Percentiles rank a stretch among this genome's conserved stretches.
Conservation (phyloP, 2,888 invertebrate genomes). For the Drosophila melanosoma region DNA sequence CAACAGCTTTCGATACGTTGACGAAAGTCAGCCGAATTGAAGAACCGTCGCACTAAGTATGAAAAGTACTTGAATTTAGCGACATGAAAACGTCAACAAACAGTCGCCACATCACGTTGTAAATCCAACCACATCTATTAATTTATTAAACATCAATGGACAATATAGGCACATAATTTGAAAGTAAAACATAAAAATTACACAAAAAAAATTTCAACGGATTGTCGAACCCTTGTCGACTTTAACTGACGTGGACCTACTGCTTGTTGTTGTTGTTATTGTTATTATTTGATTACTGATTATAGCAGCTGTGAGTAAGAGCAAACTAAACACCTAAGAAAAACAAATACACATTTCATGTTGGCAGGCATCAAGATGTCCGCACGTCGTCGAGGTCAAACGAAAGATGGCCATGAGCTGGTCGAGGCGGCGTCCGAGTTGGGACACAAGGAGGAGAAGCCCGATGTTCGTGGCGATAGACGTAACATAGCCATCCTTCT, state of each 20-base stretch:
- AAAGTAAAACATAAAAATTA: neutral
- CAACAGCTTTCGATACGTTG: slow-evolving; percentile 21
- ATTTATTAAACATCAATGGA: slow-evolving; percentile 1
- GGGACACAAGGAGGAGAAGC: slow-evolving; percentile 72
- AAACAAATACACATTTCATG: neutral
- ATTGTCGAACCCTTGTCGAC: slow-evolving; percentile 3
- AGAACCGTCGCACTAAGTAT: slow-evolving; percentile 36
- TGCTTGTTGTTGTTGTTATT: slow-evolving; percentile 35
- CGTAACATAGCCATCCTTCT: slow-evolving; percentile 93
- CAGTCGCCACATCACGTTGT: slow-evolving; percentile 46
- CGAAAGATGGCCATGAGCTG: slow-evolving; percentile 22
- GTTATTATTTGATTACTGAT: slow-evolving; percentile 15
- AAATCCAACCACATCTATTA: slow-evolving; percentile 12
- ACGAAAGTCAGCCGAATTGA: slow-evolving; percentile 17
- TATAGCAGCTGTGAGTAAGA: slow-evolving; percentile 36
- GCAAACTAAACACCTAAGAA: neutral
- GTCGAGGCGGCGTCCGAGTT: slow-evolving; percentile 26
- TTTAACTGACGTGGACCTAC: slow-evolving; percentile 59
- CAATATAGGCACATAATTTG: no score
- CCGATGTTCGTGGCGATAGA: slow-evolving; percentile 90
- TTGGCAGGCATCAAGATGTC: slow-evolving; percentile 36
- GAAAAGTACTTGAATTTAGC: slow-evolving; percentile 45
- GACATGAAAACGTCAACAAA: slow-evolving; percentile 57
- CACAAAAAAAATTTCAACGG: neutral
- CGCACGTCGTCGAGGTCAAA: slow-evolving; percentile 44